Evolutionary conservation across 2,888 invertebrate genomes (phyloP).

Genomic region (Petrolisthes manimaculis): DNA sequence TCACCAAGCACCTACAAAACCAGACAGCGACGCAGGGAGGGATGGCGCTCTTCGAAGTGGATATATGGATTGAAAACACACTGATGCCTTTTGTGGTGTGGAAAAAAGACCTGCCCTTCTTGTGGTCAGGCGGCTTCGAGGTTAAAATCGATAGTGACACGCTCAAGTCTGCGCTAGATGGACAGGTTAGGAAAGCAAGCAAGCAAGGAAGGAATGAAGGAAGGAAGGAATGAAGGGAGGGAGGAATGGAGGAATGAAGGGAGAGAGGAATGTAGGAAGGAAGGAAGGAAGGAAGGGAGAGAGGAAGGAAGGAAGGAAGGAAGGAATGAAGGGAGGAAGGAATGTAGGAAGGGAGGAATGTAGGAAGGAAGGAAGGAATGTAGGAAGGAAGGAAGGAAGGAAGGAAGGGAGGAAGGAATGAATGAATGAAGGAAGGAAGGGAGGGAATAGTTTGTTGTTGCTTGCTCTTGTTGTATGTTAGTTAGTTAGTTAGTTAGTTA

Average conservation of each 20-base stretch:
- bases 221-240: neutral
- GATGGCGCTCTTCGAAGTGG: conserved; percentile 46
- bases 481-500: too few relatives aligned
- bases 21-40: conserved; percentile 45
- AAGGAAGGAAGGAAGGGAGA: too few relatives aligned
- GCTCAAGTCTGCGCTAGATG: conserved; percentile 17
- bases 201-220: neutral
- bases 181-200: conserved; percentile 41
- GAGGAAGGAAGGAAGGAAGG: too few relatives aligned
- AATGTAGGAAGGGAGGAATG: too few relatives aligned
- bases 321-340: too few relatives aligned
- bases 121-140: neutral
- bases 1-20: conserved; percentile 59
- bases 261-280: neutral
- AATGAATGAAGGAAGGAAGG: too few relatives aligned
- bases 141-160: conserved; percentile 10
- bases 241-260: neutral
- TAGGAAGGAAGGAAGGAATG: too few relatives aligned
- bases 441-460: too few relatives aligned
- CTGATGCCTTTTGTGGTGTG: conserved; percentile 56
- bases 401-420: too few relatives aligned
- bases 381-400: too few relatives aligned
- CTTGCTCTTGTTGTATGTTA: too few relatives aligned
- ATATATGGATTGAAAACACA: conserved; percentile 55
- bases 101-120: conserved; percentile 45